A percentile compares a stretch with the other conserved stretches of the same genome.
Evolutionary conservation across 2,888 invertebrate genomes (phyloP).

Genomic region (Odontomyia ornata): DNA sequence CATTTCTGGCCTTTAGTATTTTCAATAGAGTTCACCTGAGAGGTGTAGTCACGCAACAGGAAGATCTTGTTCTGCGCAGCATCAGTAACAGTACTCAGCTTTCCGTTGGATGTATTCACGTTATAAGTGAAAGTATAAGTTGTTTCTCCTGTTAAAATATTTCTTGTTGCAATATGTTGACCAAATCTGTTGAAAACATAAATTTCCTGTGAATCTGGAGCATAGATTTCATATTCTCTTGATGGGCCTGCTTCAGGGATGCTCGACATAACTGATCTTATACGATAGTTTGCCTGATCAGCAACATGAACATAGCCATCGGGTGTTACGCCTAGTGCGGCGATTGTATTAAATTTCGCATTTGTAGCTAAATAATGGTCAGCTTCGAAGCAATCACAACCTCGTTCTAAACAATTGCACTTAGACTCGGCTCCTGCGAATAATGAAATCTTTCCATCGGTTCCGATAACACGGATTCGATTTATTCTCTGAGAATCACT

Average conservation of each 20-base stretch:
- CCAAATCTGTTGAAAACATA: constrained; percentile 94
- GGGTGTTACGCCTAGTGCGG: constrained; percentile 90
- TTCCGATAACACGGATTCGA: constrained; percentile 87
- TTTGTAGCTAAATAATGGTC: constrained; percentile 91
- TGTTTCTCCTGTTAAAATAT: constrained; percentile 93
- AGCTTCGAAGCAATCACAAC: constrained; percentile 92
- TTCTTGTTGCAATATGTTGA: constrained; percentile 92
- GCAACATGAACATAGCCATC: constrained; percentile 95
- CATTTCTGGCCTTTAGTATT: constrained; percentile 94
- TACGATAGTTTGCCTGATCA: constrained; percentile 91
- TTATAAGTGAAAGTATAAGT: constrained; percentile 95
- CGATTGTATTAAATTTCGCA: constrained; percentile 93
- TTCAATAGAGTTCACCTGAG: constrained; percentile 92
- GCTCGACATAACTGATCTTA: constrained; percentile 87
- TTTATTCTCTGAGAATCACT: constrained; percentile 96
- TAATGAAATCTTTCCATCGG: constrained; percentile 91
- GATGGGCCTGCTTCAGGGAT: constrained; percentile 86
- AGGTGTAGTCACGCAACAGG: constrained; percentile 81
- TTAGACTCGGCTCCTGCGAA: constrained; percentile 95
- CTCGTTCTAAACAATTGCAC: constrained; percentile 90
- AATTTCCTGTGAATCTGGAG: constrained; percentile 94
- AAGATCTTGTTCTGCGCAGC: constrained; percentile 91
- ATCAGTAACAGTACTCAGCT: constrained; percentile 91
- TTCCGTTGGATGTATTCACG: constrained; percentile 95
- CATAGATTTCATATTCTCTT: constrained; percentile 92